These are phyloP conservation scores for Girardia tigrina DNA, from an alignment of 2,888 invertebrate genomes.

Conservation along the genomic window DNA sequence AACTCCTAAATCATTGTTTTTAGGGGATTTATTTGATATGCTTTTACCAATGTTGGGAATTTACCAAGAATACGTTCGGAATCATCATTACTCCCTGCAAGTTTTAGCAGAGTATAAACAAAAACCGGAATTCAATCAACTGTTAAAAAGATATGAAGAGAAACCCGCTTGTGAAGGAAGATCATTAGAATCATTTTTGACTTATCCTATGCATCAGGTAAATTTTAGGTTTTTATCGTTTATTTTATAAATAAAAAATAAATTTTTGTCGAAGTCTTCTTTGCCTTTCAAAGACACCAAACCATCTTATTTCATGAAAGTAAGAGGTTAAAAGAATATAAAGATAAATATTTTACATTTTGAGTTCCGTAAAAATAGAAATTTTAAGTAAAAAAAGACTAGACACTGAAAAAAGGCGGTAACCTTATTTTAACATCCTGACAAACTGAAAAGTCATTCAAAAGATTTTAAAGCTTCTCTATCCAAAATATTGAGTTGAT, in stretches of 20 bases:
- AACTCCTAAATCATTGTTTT: slow-evolving; percentile 38
- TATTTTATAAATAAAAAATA: too few species aligned
- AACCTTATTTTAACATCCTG: too few species aligned
- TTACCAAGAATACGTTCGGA: slow-evolving; percentile 82
- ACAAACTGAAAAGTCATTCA: too few species aligned
- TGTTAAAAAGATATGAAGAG: slow-evolving; percentile 67
- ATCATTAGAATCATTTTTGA: slow-evolving; percentile 71
- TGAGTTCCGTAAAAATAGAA: background rate
- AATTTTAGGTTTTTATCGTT: too few species aligned
- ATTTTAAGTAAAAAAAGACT: too few species aligned
- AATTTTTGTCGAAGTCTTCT: too few species aligned
- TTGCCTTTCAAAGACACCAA: too few species aligned
- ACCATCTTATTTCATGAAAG: too few species aligned
- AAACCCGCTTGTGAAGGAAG: slow-evolving; percentile 71
- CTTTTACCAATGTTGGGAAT: slow-evolving; percentile 80
- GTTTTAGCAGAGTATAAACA: slow-evolving; percentile 75
- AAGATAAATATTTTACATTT: background rate
- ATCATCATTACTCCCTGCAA: slow-evolving; percentile 81
- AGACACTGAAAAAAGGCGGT: too few species aligned
- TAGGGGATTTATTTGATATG: slow-evolving; percentile 85
- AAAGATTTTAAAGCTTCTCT: too few species aligned
- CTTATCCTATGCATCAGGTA: slow-evolving; percentile 86
- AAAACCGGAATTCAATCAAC: slow-evolving; percentile 62
- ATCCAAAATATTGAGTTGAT: too few species aligned
- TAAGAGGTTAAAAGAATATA: too few species aligned